Evolutionary conservation across 1,140 invertebrate species (phyloP), one percentile per base, ranked within the genome.

Genomic region (Whitmania pigra): DNA sequence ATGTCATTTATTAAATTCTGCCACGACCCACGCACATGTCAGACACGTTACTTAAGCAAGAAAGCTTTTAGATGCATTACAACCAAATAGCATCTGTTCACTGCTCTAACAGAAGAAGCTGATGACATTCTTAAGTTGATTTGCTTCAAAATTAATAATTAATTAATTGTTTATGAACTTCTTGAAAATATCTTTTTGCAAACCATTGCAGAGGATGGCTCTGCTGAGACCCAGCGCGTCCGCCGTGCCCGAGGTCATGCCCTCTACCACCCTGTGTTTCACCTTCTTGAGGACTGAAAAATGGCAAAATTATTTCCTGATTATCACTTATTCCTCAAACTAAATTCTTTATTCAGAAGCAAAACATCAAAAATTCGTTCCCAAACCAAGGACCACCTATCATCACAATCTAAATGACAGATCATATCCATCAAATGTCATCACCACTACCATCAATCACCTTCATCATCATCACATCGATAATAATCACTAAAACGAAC

Each of bases 231-330:
- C 96, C 36, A 99, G 83, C 0, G 96, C 94, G 84, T 99, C 94
- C 0, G 96, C 96, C 0, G 96, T 98, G n/a, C 91, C 89, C 17
- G 91, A 90, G 67, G 91, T 94, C 90, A 99, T 95, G 77, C 90
- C 93, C 81, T 99, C 96, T 0, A 98, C 94, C 27, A 99, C 83
- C 74, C 92, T 86, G 83, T 99, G 95, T 79, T 99, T 99, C 68
- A 96, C 89, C 83, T 98, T 99, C 82, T 99, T 99, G 75, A 98
- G 84, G 73, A 96, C 89, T 84, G 43, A 49, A 49, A 49, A n/a
- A n/a, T n/a, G n/a, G n/a, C n/a, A n/a, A n/a, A n/a, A n/a, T n/a
- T n/a, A n/a, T n/a, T n/a, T n/a, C n/a, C 31, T 36, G 6, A 36
- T 36, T 2, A 36, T 36, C 31, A 36, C 6, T 36, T 36, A 36